Base-by-base conservation (phyloP, 2,888 invertebrate species). In the Metalampra italica region DNA sequence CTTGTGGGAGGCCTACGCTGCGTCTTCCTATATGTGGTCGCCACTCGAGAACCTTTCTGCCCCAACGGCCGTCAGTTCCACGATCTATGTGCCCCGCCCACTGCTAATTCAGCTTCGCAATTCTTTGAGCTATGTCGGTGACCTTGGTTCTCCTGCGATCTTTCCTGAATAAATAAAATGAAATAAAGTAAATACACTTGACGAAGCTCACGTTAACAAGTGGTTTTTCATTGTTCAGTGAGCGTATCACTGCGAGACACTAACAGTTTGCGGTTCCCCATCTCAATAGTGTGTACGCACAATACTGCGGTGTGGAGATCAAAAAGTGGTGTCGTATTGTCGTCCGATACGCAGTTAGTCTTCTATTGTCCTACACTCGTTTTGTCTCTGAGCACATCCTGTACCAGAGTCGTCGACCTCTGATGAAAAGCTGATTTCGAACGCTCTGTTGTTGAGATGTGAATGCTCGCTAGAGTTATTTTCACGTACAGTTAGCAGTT, bases 361-460 rank as follows among this genome's bases (percentile, higher is more conserved):
- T 0, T 13, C 71, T 68, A 76, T 82, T 82, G 81, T 82, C 65
- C 52, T 46, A 53, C 70, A 62, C 60, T 65, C 70, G 75, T 82
- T 78, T 85, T 85, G 84, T 85, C 76, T 82, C 72, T 83, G 84
- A 72, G 73, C 82, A 82, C 75, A 84, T 86, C 85, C 85, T 86
- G 85, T 82, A 84, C 83, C 69, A 59, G 72, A 68, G 80, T 62
- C 72, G 69, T 66, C 68, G 80, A 82, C 75, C 84, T 73, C 66
- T 63, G 61, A 68, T 82, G 81, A 82, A 84, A 84, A 81, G 82
- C 73, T 60, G 69, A 78, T 71, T 70, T 67, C 71, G 69, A 72
- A 68, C 72, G 60, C 66, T 63, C 66, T 65, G 69, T 72, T 70
- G 66, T 72, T 63, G 62, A 62, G 64, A 75, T 71, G 68, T 78